Base-by-base conservation (phyloP, 2,797 vertebrate genomes). In the Propithecus perrieri region DNA sequence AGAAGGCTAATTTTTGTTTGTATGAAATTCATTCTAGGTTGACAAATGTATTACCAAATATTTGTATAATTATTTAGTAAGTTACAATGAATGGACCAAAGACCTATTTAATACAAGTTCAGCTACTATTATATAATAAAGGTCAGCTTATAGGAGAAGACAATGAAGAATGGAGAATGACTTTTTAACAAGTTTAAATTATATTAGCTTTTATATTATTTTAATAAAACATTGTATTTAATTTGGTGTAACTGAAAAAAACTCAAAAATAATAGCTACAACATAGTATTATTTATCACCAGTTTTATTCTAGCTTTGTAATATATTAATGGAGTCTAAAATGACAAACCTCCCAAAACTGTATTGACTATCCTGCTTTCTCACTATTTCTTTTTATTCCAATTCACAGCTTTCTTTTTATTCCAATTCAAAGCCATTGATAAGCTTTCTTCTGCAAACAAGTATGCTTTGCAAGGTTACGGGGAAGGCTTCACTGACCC, bases 171-270 rank as follows among this genome's bases (percentile, higher is more conserved):
- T 0, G 43, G 55, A 81, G n/a, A 53, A 53, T 69, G 20, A 24
- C 22, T 22, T 24, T 55, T 55, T 55, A 30, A 72, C 53, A 88
- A 57, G 61, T 53, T 71, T 74, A 89, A 88, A 30, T 35, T 38
- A 80, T 57, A 63, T 22, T 72, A 57, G 18, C 48, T 72, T 94
- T 33, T 55, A 43, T 38, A 57, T 87, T 78, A 78, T 63, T 94
- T 93, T 75, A 85, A 75, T 43, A 15, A 63, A 86, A 38, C 35
- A 59, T 88, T 84, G n/a, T 48, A 69, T 93, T 90, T 93, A 72
- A 50, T 86, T 74, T 57, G 50, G 5, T 71, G 38, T 7, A 78
- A 72, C 13, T 65, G 46, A 91, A 38, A 46, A 57, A 41, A 41
- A 55, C n/a, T 90, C 24, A 63, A 63, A 67, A 78, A 38, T n/a